These are phyloP conservation scores for Hyphantria cunea DNA, from an alignment of 1,140 invertebrate genomes.

Conservation along the genomic window DNA sequence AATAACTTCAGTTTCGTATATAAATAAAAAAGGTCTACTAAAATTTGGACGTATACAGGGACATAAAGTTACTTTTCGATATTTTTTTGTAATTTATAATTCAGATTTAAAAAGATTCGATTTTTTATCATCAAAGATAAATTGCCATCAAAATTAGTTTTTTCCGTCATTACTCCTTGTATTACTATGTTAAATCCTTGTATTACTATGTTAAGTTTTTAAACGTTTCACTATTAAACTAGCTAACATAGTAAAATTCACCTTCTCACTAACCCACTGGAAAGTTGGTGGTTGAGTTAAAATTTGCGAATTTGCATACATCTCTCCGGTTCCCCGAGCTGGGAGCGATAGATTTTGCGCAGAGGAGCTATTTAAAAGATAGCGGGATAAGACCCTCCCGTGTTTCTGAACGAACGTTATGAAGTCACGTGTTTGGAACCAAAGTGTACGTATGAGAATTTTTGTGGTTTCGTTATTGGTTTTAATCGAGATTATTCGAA, in stretches of 20 bases:
- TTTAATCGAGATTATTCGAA: no score
- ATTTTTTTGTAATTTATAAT: no score
- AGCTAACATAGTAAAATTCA: background rate
- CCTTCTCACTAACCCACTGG: constrained; percentile 1
- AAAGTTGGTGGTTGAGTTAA: constrained; percentile 8
- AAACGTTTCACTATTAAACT: background rate
- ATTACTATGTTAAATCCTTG: no score
- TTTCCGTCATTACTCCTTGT: no score
- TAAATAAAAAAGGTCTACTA: no score
- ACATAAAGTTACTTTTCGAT: no score
- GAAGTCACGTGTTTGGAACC: background rate
- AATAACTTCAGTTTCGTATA: no score
- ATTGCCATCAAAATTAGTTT: no score
- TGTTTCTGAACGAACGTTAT: background rate
- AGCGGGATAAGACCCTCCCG: constrained; percentile 38
- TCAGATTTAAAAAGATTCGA: no score
- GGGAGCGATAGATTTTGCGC: constrained; percentile 47
- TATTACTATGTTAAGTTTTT: no score
- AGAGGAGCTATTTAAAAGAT: constrained; percentile 63
- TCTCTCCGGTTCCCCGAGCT: constrained; percentile 35
- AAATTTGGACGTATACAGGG: no score
- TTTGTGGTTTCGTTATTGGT: background rate
- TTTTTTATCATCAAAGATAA: no score
- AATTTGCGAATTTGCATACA: constrained; percentile 29
- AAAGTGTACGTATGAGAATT: background rate